Base-by-base conservation (phyloP, 2,113 vertebrate genomes). In the Amphiprion percula region DNA sequence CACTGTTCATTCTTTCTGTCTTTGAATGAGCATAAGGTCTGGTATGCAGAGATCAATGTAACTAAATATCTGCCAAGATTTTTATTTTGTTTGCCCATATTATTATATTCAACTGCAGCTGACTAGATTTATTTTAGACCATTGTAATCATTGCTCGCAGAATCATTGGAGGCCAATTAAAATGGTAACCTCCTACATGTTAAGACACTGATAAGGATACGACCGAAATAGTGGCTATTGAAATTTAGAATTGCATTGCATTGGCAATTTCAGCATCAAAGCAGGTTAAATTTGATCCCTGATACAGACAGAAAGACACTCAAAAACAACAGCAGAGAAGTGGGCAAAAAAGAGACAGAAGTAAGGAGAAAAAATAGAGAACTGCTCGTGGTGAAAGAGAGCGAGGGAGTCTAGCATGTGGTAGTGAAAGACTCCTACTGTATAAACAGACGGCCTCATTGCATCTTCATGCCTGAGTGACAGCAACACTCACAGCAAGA, bases 371-470 rank as follows among this genome's bases (percentile, higher is more conserved):
- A 41, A 79, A 54, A 49, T 67, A 79, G 5, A 58, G 23, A 79
- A 73, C 46, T 76, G 64, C 65, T 73, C 50, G 68, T 73, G 72
- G 63, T 77, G 50, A 64, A 70, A 68, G 58, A 86, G 41, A 69
- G 60, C 53, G 50, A 69, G 76, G 58, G 52, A 78, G 70, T 63
- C 12, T 67, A 72, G 49, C 67, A 83, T 88, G 73, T 76, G 87
- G 71, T 52, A 70, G 41, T 78, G 62, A 78, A 75, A 80, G 69
- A 70, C 68, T 85, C 68, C 76, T 56, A 11, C 24, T 72, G n/a
- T 75, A 82, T 86, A 91, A 91, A 91, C 88, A 91, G 52, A 85
- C 66, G 61, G 74, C 66, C 83, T 84, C 88, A 88, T 77, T 87
- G 76, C 80, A 88, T 91, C 89, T 86, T 87, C 76, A 87, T 63